Conservation (phyloP, 2,888 invertebrate genomes). For the Apodemia duryi region DNA sequence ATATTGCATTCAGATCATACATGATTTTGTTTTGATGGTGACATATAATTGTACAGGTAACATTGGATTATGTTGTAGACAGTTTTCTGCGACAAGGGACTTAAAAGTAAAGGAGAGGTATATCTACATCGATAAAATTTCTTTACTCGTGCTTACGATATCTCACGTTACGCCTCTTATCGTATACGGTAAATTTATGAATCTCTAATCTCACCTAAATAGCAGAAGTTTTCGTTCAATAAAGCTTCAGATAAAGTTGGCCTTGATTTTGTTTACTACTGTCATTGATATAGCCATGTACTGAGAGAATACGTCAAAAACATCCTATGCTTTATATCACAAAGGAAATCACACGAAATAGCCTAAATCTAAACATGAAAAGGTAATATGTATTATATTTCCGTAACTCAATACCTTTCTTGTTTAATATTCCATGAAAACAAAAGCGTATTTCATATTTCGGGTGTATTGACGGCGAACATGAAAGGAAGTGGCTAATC, state of each 20-base stretch:
- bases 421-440: conserved; percentile 5
- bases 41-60: no score
- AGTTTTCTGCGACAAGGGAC: no score
- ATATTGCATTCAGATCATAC: no score
- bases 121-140: no score
- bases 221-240: background rate
- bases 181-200: no score
- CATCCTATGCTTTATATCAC: background rate
- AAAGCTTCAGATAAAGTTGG: background rate
- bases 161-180: no score
- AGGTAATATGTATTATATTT: background rate
- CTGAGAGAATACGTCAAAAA: background rate
- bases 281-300: background rate
- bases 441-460: background rate
- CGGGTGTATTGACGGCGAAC: conserved; percentile 21
- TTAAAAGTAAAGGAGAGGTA: no score
- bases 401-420: conserved; percentile 2
- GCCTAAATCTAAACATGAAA: conserved; percentile 1
- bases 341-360: background rate
- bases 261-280: background rate
- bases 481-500: conserved; percentile 32
- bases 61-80: no score
- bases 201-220: no score
- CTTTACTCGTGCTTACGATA: no score
- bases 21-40: no score